phyloP scores from a whole-genome alignment of 2,888 invertebrate species.

The Uropetala carovei region DNA sequence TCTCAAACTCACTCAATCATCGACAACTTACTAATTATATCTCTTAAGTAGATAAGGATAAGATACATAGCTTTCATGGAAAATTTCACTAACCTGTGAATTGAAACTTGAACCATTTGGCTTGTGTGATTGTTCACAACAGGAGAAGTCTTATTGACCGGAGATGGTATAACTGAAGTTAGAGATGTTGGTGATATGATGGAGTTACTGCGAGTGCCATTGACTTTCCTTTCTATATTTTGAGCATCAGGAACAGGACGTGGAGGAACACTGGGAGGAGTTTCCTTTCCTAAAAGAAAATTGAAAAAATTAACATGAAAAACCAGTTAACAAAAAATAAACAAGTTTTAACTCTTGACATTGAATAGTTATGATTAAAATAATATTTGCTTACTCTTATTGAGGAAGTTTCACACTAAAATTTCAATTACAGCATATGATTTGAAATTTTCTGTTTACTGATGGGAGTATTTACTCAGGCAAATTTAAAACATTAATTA shows the following conservation, averaged over 20 bases:
- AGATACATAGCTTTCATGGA: no score
- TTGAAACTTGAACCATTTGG: constrained; percentile 60
- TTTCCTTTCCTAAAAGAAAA: constrained; percentile 26
- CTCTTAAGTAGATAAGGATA: no score
- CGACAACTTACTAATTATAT: no score
- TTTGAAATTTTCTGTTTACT: no score
- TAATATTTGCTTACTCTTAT: no score
- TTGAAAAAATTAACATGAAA: neutral
- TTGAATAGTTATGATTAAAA: no score
- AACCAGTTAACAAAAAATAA: neutral
- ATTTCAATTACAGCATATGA: no score
- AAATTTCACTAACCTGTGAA: constrained; percentile 35
- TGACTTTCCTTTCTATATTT: constrained; percentile 37
- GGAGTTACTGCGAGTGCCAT: constrained; percentile 47
- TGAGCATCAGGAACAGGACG: constrained; percentile 13
- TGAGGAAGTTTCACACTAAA: no score
- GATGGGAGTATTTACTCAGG: no score
- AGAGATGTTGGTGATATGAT: constrained; percentile 30
- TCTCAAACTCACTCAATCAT: no score
- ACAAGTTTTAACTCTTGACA: neutral
- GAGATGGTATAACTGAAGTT: neutral
- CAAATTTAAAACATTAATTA: no score
- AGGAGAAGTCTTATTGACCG: neutral
- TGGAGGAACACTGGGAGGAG: constrained; percentile 31
- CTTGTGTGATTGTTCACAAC: constrained; percentile 40